Evolutionary conservation across 2,113 vertebrate species (phyloP).

Genomic region (Chionis minor): DNA sequence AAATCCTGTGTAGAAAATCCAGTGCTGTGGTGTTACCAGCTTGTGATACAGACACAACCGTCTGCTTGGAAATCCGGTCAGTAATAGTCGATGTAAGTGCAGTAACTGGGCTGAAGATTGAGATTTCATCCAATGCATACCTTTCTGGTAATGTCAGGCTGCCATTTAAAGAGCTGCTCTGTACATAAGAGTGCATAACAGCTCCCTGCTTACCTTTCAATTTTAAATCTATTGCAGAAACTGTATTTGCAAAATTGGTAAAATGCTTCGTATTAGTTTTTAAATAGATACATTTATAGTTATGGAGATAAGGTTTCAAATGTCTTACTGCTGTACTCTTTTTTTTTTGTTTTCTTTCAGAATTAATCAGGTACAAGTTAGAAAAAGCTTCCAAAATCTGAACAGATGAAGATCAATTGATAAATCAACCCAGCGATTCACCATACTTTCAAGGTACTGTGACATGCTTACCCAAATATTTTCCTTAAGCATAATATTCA

Average conservation of each 20-base stretch:
- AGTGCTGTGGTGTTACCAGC: neutral
- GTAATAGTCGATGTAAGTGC: neutral
- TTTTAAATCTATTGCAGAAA: slow-evolving; percentile 47
- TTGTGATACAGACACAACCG: neutral
- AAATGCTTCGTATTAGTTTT: neutral
- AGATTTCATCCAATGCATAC: slow-evolving; percentile 59
- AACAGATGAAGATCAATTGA: slow-evolving; percentile 77
- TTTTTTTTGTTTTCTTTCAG: slow-evolving; percentile 50
- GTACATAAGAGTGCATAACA: slow-evolving; percentile 21
- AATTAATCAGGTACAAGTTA: slow-evolving; percentile 69
- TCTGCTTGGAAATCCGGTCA: neutral
- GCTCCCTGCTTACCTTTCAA: slow-evolving; percentile 60
- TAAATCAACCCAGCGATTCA: slow-evolving; percentile 63
- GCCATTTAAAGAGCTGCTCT: slow-evolving; percentile 60
- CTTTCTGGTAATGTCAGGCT: slow-evolving; percentile 59
- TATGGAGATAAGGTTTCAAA: neutral
- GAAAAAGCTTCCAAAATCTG: slow-evolving; percentile 58
- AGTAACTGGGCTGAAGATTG: slow-evolving; percentile 47
- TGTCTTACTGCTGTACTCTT: slow-evolving; percentile 13
- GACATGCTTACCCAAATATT: slow-evolving; percentile 23
- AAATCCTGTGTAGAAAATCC: neutral
- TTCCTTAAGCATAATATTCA: slow-evolving; percentile 30
- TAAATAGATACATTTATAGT: neutral
- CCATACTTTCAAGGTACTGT: slow-evolving; percentile 71
- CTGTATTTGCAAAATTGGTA: slow-evolving; percentile 14